Percentiles rank a stretch among this genome's conserved stretches.
phyloP scores from a whole-genome alignment of 2,797 vertebrate species.

The Crenichthys baileyi region DNA sequence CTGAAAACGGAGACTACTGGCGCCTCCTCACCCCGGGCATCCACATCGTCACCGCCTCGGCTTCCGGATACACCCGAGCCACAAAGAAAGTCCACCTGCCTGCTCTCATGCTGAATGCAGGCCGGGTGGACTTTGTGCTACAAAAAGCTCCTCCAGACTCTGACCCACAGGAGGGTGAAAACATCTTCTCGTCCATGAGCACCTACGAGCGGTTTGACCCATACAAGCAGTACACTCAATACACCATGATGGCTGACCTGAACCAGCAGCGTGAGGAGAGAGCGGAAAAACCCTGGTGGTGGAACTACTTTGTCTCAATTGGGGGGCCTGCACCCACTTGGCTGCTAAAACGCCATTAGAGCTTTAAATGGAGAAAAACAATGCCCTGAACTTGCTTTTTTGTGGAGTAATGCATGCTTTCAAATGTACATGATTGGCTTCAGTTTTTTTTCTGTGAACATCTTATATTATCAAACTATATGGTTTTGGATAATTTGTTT shows the following conservation, averaged over 20 bases:
- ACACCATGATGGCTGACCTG: slow-evolving; percentile 47
- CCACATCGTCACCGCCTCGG: slow-evolving; percentile 88
- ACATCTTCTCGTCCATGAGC: slow-evolving; percentile 30
- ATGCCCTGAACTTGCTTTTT: neutral
- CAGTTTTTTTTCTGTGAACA: neutral
- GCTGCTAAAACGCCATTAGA: slow-evolving; percentile 86
- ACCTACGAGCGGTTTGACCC: slow-evolving; percentile 78
- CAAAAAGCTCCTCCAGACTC: slow-evolving; percentile 59
- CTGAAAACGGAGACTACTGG: slow-evolving; percentile 95
- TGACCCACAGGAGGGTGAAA: slow-evolving; percentile 51
- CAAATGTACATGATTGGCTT: neutral
- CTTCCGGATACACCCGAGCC: slow-evolving; percentile 84
- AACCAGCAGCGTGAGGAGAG: slow-evolving; percentile 55
- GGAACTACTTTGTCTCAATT: slow-evolving; percentile 88
- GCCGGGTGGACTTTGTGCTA: slow-evolving; percentile 90
- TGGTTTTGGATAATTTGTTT: slow-evolving; percentile 11
- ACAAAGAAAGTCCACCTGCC: slow-evolving; percentile 90
- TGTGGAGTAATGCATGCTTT: neutral
- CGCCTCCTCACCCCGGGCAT: slow-evolving; percentile 89
- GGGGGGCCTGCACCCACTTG: slow-evolving; percentile 84
- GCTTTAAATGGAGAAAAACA: slow-evolving; percentile 10
- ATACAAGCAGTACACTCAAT: slow-evolving; percentile 80
- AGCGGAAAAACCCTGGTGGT: slow-evolving; percentile 94
- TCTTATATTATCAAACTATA: slow-evolving; percentile 13
- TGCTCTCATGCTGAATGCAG: slow-evolving; percentile 80